phyloP scores from a whole-genome alignment of 2,888 invertebrate genomes.

The Hypselothyrea guttata region DNA sequence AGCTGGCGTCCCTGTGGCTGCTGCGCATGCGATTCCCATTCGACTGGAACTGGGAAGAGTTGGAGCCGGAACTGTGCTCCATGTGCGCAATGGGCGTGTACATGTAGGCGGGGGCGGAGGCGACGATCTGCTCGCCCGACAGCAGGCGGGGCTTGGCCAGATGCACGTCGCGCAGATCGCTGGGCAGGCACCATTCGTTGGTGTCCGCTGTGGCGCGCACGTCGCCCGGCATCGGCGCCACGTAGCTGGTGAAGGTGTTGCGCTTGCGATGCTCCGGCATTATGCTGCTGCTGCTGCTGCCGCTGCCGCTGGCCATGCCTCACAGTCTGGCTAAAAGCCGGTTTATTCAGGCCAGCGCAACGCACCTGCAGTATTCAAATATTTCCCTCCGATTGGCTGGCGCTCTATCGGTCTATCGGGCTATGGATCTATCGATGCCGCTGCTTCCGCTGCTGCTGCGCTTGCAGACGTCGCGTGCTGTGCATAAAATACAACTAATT shows the following conservation, averaged over 20 bases:
- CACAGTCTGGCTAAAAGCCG: too few relatives aligned
- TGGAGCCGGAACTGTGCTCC: constrained; percentile 84
- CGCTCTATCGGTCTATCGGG: constrained; percentile 55
- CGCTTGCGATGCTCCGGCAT: constrained; percentile 72
- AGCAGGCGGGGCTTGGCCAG: constrained; percentile 72
- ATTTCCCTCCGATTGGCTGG: constrained; percentile 63
- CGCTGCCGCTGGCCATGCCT: constrained; percentile 62
- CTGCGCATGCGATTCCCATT: constrained; percentile 19
- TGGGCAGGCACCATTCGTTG: constrained; percentile 77
- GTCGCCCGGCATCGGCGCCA: constrained; percentile 74
- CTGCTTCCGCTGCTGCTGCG: constrained; percentile 4
- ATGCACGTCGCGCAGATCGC: constrained; percentile 75
- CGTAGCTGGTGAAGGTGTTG: constrained; percentile 79
- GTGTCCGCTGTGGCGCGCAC: constrained; percentile 58
- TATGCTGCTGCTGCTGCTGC: constrained; percentile 53
- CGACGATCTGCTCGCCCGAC: constrained; percentile 87
- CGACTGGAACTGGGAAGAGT: constrained; percentile 83
- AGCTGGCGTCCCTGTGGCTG: constrained; percentile 86
- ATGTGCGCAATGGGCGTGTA: constrained; percentile 86
- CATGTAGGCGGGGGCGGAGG: constrained; percentile 93
- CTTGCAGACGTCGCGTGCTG: too few relatives aligned
- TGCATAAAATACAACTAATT: too few relatives aligned
- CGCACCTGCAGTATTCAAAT: constrained; percentile 67
- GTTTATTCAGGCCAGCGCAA: too few relatives aligned
- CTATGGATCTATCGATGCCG: constrained; percentile 14